Evolutionary conservation across 2,888 invertebrate species (phyloP), one percentile per base, ranked within the genome.

Genomic region (Drosophila anomalata): DNA sequence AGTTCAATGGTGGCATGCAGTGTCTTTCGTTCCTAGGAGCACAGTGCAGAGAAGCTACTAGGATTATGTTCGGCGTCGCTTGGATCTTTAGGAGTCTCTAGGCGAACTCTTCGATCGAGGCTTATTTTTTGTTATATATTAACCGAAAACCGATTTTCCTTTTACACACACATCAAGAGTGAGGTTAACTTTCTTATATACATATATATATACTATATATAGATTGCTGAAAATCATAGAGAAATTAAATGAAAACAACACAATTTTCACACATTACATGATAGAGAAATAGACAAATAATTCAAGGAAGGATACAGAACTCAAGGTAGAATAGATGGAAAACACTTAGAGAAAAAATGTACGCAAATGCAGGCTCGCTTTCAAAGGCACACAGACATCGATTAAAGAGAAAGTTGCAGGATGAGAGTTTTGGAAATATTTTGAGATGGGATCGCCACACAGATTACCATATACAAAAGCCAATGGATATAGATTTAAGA

Each of bases 361-460:
- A 74, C 57, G 75, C 71, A 81, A 75, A 81, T 81, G 85, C 87
- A 84, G 81, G 74, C 87, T 87, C 75, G 84, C 81, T 80, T 50
- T 63, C 72, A 87, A 75, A 73, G 70, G 62, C 59, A 60, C 47
- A 78, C 70, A 80, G 82, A 78, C 75, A 83, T 76, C 68, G 76
- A 81, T 68, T 63, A 78, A 46, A 53, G 26, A 47, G 44, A 53
- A 8, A 57, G 52, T 50, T 54, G 51, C 46, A 73, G 62, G 54
- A 29, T 57, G 55, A 69, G 50, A 57, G n/a, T 42, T 48, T n/a
- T 31, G 56, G 58, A 44, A 8, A 44, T 36, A 72, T 26, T 59
- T 53, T 56, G 33, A 47, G 55, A 59, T 61, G 42, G 53, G 54
- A 51, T 60, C 54, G 69, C 69, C 61, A 71, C 71, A 71, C 54